Evolutionary conservation across 1,140 invertebrate species (phyloP), one percentile per base, ranked within the genome.

Genomic region (Drosophila erecta): DNA sequence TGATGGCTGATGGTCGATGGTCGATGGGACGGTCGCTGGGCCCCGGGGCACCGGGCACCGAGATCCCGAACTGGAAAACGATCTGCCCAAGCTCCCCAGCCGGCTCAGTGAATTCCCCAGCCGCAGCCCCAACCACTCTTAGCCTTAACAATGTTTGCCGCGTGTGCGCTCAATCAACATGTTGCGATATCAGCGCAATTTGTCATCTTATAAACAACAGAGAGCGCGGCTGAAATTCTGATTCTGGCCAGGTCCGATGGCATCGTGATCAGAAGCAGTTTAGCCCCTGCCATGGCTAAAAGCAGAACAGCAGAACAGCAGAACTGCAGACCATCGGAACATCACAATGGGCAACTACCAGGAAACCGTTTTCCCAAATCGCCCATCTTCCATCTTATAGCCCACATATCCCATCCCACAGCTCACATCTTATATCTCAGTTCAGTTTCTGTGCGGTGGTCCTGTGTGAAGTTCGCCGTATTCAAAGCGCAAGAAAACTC

Each of bases 81-180:
- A 70, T 70, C 46, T 55, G 6, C 14, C 35, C 33, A 35, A 43
- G 38, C 53, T 53, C 38, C 57, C 50, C 41, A 14, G 30, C 24
- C 37, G 11, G 3, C 8, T 14, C 24, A 7, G 15, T 50, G 20
- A 22, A 14, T 11, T 30, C 38, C 17, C 33, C 17, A 4, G 8
- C 15, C 4, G 6, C 14, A 22, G 24, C 20, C 46, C 40, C 24
- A 24, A 35, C 69, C 55, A 12, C 37, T 38, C 37, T 14, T 14
- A 38, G 37, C 20, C 41, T 44, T 79, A 76, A 87, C 83, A 83
- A 76, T 89, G 83, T 89, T 89, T 79, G 65, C 79, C 83, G 84
- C 83, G 79, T 87, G 83, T 87, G 83, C 81, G 81, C 80, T 89
- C 84, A 89, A 87, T 87, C 83, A 87, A 87, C 83, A 87, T 87